Base-by-base conservation (phyloP, 2,888 invertebrate species). In the Leptopilina drosophilae region DNA sequence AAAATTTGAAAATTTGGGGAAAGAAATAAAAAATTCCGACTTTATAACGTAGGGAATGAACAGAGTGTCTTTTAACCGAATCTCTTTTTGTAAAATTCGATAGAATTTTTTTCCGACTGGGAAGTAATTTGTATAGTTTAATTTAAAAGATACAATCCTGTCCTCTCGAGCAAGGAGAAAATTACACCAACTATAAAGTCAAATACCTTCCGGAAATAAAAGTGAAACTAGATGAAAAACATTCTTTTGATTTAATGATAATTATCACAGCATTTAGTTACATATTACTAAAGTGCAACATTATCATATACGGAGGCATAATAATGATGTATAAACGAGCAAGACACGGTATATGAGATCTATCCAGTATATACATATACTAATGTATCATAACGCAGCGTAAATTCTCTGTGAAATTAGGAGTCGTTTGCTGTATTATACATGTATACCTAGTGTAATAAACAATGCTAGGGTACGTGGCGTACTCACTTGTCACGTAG, bases 391-490 rank as follows among this genome's bases (percentile, higher is more conserved):
- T 76, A 76, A 64, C 33, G 64, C 15, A 64, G 11, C 26, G 65
- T 33, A 77, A 77, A 65, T 65, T 77, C 64, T 77, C 53, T 77
- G 77, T 65, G 77, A 77, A 77, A 77, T 77, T 77, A 77, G 77
- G 46, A 49, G 46, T 77, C 77, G 65, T 65, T 62, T 64, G 77
- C 49, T 65, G 33, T 33, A 33, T 33, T 33, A 20, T 62, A 49
- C 77, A 42, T 77, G 20, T 49, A 46, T 46, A 49, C 65, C 15
- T 12, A 64, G 15, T 64, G 76, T 49, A 64, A 76, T 76, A 76
- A 76, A 76, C 76, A 64, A 76, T 64, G 46, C 46, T 76, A 64
- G 8, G 8, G 14, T 20, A 46, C 11, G 49, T 33, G 49, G 53
- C 64, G 64, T 40, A 77, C 64, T 64, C 59, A 76, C 64, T 64